These are phyloP conservation scores for Pseudobourletiella spinata DNA, from an alignment of 1,140 invertebrate species.

Conservation along the genomic window DNA sequence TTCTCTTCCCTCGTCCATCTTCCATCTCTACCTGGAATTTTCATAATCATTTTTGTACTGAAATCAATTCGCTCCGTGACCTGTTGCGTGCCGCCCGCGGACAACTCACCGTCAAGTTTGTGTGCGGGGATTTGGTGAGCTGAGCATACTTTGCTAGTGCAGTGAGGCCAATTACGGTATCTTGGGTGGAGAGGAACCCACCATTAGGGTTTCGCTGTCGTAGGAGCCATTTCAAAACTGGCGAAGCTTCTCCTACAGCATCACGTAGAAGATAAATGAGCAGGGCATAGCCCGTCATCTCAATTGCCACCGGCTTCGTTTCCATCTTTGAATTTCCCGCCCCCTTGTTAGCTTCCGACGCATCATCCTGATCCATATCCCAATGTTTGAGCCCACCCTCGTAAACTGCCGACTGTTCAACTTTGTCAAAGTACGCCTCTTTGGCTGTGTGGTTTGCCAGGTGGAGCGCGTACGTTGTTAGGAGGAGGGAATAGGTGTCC, in stretches of 20 bases:
- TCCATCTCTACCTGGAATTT: background rate
- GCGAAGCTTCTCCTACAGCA: constrained; percentile 54
- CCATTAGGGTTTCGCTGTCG: constrained; percentile 67
- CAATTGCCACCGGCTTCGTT: constrained; percentile 54
- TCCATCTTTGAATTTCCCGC: background rate
- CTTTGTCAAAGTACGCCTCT: no score
- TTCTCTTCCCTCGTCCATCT: background rate
- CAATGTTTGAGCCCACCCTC: constrained; percentile 35
- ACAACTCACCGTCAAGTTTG: constrained; percentile 41
- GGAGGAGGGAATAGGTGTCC: no score
- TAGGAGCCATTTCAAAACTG: constrained; percentile 75
- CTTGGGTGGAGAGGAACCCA: constrained; percentile 69
- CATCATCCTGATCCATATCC: background rate
- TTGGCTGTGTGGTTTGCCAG: no score
- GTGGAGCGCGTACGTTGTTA: no score
- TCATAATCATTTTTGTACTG: background rate
- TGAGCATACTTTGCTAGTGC: constrained; percentile 61
- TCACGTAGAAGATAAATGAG: constrained; percentile 56
- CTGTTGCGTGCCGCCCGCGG: background rate
- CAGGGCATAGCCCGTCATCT: constrained; percentile 76
- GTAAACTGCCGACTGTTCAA: constrained; percentile 49
- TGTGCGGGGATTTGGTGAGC: constrained; percentile 47
- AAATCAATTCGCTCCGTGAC: background rate
- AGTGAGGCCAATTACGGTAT: constrained; percentile 44
- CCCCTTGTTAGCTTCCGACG: background rate